Evolutionary conservation across 2,888 invertebrate species (phyloP), one percentile per base, ranked within the genome.

Genomic region (Campopleginae sp.): DNA sequence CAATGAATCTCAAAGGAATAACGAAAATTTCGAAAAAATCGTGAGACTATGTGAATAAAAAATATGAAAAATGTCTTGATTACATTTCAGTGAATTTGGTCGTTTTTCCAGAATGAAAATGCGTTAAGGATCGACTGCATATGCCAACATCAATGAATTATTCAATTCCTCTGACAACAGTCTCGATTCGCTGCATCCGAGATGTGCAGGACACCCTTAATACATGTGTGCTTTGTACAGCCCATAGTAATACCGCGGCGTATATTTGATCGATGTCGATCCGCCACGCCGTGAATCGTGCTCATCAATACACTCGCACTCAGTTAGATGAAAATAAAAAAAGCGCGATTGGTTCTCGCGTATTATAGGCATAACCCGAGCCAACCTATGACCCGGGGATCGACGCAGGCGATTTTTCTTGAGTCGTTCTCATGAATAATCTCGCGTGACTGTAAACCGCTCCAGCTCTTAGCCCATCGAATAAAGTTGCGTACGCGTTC

Each of bases 211-310:
- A 68, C 68, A 68, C 68, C 46, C 27, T 27, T 6, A 27, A 58
- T 27, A 51, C 6, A 27, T 58, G 14, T 58, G 14, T 27, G 23
- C 14, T 27, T 14, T n/a, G 19, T 23, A 10, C 23, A 54, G 51
- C 71, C 58, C 27, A 61, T 14, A 23, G 7, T 72, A 46, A 76
- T 77, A 61, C 31, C 58, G 46, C 58, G 19, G 48, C 72, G 74
- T 85, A 81, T 86, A 80, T 85, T 78, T 77, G 86, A 90, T 90
- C 90, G 86, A 87, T 89, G 89, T 86, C 89, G 89, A 89, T 88
- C 89, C 90, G 88, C 89, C 90, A 90, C 90, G 77, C 74, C 51
- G 85, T 74, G 80, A 86, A 86, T 83, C 83, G 83, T 72, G 80
- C 80, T 86, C 85, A 86, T 86, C 85, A 86, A 86, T 86, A 83